phyloP scores from a whole-genome alignment of 1,140 invertebrate species.

The Heliconius himera region DNA sequence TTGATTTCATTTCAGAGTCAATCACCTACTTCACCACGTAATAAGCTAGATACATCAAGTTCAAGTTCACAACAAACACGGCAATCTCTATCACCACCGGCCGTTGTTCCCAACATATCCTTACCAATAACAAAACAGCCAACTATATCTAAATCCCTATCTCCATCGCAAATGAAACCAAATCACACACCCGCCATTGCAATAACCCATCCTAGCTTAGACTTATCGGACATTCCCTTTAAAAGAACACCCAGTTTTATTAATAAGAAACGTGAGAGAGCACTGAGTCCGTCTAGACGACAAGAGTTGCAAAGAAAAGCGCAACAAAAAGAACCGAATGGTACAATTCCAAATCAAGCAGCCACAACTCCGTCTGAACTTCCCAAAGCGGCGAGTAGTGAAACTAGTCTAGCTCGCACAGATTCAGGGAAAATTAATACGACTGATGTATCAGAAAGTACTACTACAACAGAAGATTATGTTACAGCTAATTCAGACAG shows the following conservation, averaged over 20 bases:
- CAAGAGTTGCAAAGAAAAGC: conserved; percentile 77
- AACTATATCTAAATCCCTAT: conserved; percentile 67
- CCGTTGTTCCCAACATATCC: conserved; percentile 68
- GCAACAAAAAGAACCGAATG: conserved; percentile 74
- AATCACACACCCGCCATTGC: conserved; percentile 78
- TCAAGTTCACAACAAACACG: conserved; percentile 62
- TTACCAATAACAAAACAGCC: conserved; percentile 79
- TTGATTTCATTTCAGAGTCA: conserved; percentile 64
- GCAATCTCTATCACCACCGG: conserved; percentile 68
- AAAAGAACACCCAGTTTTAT: conserved; percentile 78
- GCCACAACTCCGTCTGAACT: conserved; percentile 67
- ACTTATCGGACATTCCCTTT: conserved; percentile 73
- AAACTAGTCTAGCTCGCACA: conserved; percentile 82
- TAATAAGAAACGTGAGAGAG: conserved; percentile 79
- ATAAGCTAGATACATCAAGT: conserved; percentile 75
- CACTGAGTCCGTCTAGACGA: conserved; percentile 78
- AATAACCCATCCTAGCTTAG: conserved; percentile 78
- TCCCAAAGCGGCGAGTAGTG: conserved; percentile 67
- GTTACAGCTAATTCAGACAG: conserved; percentile 92
- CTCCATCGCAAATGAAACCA: conserved; percentile 59
- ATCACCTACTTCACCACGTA: conserved; percentile 78
- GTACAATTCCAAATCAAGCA: conserved; percentile 66
- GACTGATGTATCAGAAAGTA: conserved; percentile 90
- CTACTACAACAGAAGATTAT: conserved; percentile 93
- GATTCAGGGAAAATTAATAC: conserved; percentile 89